Conservation (phyloP, 64 coral and sea anemone species). For the Stylophora pistillata region DNA sequence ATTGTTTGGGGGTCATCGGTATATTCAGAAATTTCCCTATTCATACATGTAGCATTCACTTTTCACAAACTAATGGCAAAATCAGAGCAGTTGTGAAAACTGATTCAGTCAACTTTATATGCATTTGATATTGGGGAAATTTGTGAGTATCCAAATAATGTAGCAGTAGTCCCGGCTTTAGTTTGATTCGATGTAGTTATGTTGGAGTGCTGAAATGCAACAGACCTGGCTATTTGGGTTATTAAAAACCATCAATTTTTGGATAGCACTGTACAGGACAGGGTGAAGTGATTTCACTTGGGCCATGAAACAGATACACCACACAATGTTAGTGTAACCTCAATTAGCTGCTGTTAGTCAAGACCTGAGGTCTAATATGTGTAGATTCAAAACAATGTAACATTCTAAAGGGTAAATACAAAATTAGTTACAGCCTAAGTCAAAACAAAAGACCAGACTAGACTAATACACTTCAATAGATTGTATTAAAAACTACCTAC, state of each 20-base stretch:
- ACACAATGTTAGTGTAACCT: too few relatives aligned
- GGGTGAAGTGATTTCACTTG: slow-evolving; percentile 32
- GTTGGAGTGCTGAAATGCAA: slow-evolving; percentile 21
- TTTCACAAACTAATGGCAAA: slow-evolving; percentile 24
- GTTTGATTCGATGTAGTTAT: slow-evolving; percentile 41
- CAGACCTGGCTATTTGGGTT: slow-evolving; percentile 29
- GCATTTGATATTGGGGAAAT: slow-evolving; percentile 25
- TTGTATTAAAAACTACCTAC: slow-evolving; percentile 23
- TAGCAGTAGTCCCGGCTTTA: slow-evolving; percentile 28
- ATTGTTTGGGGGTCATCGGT: too few relatives aligned
- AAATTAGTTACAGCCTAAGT: too few relatives aligned
- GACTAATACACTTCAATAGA: too few relatives aligned
- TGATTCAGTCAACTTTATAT: slow-evolving; percentile 25
- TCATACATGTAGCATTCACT: slow-evolving; percentile 25
- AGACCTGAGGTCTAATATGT: too few relatives aligned
- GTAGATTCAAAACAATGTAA: too few relatives aligned
- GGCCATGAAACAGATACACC: slow-evolving; percentile 41
- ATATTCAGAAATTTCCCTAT: too few relatives aligned
- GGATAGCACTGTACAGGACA: slow-evolving; percentile 22
- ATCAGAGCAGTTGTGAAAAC: slow-evolving; percentile 25
- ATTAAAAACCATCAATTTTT: slow-evolving; percentile 19
- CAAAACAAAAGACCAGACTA: too few relatives aligned
- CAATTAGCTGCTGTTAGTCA: too few relatives aligned
- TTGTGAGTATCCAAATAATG: slow-evolving; percentile 31
- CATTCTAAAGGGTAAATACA: too few relatives aligned